A percentile compares a stretch with the other conserved stretches of the same genome.
phyloP scores from a whole-genome alignment of 1,140 invertebrate species.

The Euwallacea similis region DNA sequence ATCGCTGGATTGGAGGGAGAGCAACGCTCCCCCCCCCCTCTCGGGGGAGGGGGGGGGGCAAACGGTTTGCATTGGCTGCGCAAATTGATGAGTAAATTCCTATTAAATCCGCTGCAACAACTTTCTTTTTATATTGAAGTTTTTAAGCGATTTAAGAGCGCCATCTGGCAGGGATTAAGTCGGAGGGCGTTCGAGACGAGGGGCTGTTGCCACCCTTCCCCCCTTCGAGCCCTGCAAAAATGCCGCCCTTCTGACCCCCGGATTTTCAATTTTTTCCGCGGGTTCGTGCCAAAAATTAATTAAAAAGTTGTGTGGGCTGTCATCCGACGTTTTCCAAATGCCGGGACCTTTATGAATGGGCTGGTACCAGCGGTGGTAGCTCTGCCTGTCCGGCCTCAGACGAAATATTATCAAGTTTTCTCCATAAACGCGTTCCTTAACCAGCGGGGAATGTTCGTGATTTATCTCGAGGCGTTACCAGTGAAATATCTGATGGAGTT shows the following conservation, averaged over 20 bases:
- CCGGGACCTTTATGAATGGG: slow-evolving; percentile 26
- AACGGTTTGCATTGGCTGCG: slow-evolving; percentile 48
- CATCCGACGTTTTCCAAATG: slow-evolving; percentile 24
- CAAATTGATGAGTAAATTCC: slow-evolving; percentile 54
- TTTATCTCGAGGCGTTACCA: slow-evolving; percentile 26
- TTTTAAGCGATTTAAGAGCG: slow-evolving; percentile 53
- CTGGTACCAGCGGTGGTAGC: slow-evolving; percentile 29
- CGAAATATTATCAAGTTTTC: slow-evolving; percentile 36
- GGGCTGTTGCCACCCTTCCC: slow-evolving; percentile 41
- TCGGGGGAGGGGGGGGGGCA: slow-evolving; percentile 7
- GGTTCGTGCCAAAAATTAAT: slow-evolving; percentile 3
- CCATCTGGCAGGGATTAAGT: slow-evolving; percentile 54
- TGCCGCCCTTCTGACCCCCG: not conserved
- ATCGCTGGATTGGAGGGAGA: too few species aligned
- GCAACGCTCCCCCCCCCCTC: too few species aligned
- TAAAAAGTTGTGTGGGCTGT: slow-evolving; percentile 28
- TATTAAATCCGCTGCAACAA: slow-evolving; percentile 52
- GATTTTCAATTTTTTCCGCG: too few species aligned
- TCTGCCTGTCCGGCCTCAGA: slow-evolving; percentile 25
- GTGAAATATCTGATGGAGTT: slow-evolving; percentile 15
- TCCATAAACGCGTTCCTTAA: slow-evolving; percentile 35
- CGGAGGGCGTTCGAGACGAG: slow-evolving; percentile 44
- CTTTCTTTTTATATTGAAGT: slow-evolving; percentile 54
- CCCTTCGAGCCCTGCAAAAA: not conserved
- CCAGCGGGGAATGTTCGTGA: slow-evolving; percentile 27